Conservation (phyloP, 35 echinoderm and acorn worm genomes). For the Diadema setosum region DNA sequence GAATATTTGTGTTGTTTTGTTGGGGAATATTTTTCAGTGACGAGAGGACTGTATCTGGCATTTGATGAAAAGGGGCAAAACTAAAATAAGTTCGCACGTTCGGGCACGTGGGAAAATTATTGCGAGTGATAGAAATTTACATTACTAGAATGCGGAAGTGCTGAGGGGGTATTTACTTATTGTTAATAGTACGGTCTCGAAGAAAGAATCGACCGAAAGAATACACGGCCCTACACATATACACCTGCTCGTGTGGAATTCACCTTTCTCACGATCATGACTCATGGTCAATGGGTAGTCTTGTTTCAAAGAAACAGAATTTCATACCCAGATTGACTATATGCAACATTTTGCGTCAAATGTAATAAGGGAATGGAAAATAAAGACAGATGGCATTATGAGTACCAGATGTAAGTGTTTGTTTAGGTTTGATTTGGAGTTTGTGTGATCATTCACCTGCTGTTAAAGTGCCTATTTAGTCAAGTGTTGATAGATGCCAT, state of each 20-base stretch:
- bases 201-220: background rate
- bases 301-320: no score
- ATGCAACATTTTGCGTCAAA: no score
- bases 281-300: background rate
- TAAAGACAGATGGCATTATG: no score
- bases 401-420: no score
- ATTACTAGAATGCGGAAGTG: background rate
- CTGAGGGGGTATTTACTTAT: conserved; percentile 2
- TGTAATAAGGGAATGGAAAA: no score
- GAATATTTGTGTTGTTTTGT: background rate
- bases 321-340: no score
- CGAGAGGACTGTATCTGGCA: background rate
- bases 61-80: background rate
- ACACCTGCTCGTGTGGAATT: background rate
- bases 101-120: background rate
- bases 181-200: background rate
- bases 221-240: background rate
- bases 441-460: no score
- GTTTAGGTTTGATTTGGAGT: no score
- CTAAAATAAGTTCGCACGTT: background rate
- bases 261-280: conserved; percentile 1
- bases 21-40: background rate
- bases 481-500: no score
- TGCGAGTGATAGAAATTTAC: background rate
- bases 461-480: no score